Evolutionary conservation across 2,113 vertebrate species (phyloP), one percentile per base, ranked within the genome.

Genomic region (Labrus mixtus): DNA sequence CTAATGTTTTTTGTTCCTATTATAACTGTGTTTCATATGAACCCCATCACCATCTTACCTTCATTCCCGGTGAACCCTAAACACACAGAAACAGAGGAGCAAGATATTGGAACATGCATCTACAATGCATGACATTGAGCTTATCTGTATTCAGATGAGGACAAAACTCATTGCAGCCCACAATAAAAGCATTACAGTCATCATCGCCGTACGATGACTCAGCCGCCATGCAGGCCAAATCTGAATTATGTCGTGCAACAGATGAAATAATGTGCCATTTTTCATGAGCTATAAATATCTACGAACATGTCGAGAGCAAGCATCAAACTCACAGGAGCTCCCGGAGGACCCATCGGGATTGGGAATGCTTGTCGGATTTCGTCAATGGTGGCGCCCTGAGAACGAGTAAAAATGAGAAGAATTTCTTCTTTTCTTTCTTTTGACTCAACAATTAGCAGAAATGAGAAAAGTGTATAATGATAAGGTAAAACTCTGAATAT

Each of bases 341-440:
- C 95, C 48, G 95, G 93, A 61, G 91, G 93, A 46, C 93, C 94
- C 93, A 93, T 91, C 8, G 94, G 89, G 56, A 93, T 65, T 6
- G 93, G 91, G 74, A 95, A 93, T 6, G 90, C 88, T 72, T 93
- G 82, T 29, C 93, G 85, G 46, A 93, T 78, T 37, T 94, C 93
- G 4, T 94, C 94, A 10, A 91, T 29, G 10, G 85, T 90, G 39
- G 91, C 85, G 6, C 89, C 90, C 95, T 95, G 72, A 33, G 19
- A 68, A 80, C 6, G 37, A 10, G 39, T 41, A 6, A 19, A 46
- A 19, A 68, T 37, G 15, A 36, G 39, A 19, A 16, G 57, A 29
- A 3, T 19, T 73, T 20, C 43, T n/a, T 58, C 12, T 19, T 58
- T 19, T 58, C 46, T 73, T 78, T 73, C 54, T 54, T n/a, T 29